Evolutionary conservation across 2,797 vertebrate species (phyloP), one percentile per base, ranked within the genome.

Genomic region (Leuciscus waleckii): DNA sequence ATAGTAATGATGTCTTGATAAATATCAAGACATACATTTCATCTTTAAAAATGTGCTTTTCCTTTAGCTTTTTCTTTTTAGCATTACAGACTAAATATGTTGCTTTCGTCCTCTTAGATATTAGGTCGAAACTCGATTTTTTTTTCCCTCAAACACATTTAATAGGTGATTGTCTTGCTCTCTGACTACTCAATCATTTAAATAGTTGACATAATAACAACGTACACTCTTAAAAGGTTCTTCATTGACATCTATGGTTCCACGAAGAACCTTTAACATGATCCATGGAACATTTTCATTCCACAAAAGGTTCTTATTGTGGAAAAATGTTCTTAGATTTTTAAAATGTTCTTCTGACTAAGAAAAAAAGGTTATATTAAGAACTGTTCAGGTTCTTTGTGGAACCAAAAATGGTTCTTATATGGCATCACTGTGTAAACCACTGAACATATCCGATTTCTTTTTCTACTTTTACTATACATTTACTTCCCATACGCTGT

Each of bases 151-250:
- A 77, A 56, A 39, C 35, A 26, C 3, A n/a, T 14, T 39, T 17
- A 58, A 41, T 35, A 41, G 23, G 35, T 17, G 54, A 14, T 16
- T 26, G 26, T 8, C 26, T 61, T 37, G 13, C 11, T 41, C 54
- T 61, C 35, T 37, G 5, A 63, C 76, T 16, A 26, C 37, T 58
- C 32, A 58, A 63, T 43, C 17, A 32, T 43, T 71, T n/a, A 26
- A 77, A 77, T 37, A 39, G 54, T 61, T 78, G 17, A 58, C 4
- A 78, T 61, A 37, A 78, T 61, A 26, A 65, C 17, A 79, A 46
- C 1, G 2, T 26, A 26, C 10, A 26, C 58, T 26, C 4, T 61
- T 26, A 61, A 26, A 61, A 26, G 10, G 23, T 26, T n/a, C 11
- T 61, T 26, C 4, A 26, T 61, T n/a, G 56, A n/a, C n/a, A 13